phyloP scores from a whole-genome alignment of 2,797 vertebrate genomes.

The Merluccius polli region DNA sequence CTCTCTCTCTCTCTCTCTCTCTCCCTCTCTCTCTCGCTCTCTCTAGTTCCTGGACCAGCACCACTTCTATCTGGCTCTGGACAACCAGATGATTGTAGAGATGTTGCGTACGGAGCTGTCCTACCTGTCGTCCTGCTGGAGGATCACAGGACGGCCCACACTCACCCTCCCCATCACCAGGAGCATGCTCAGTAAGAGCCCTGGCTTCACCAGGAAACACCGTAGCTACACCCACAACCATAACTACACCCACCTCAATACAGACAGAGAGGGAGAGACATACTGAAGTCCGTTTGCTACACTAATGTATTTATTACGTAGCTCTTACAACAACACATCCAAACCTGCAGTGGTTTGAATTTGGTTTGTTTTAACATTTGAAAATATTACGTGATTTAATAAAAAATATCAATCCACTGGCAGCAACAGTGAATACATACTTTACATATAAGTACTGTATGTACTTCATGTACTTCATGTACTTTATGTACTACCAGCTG shows the following conservation, averaged over 20 bases:
- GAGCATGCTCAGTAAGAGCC: slow-evolving; percentile 88
- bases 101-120: slow-evolving; percentile 93
- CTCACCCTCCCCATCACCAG: slow-evolving; percentile 91
- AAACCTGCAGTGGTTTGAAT: no score
- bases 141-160: slow-evolving; percentile 94
- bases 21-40: no score
- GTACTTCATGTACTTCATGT: not conserved
- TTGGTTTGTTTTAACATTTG: not conserved
- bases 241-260: no score
- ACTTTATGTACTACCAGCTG: slow-evolving; percentile 74
- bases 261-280: no score
- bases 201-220: not conserved
- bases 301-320: no score
- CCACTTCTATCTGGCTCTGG: slow-evolving; percentile 96
- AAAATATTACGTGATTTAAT: no score
- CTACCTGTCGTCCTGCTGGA: slow-evolving; percentile 94
- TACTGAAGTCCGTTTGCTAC: no score
- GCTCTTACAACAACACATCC: no score
- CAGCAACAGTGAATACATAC: no score
- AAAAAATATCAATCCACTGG: no score
- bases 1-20: no score
- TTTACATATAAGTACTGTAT: not conserved
- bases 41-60: slow-evolving; percentile 93
- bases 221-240: not conserved
- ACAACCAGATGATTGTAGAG: slow-evolving; percentile 98